These are phyloP conservation scores for Ceratoteleas bidentatus DNA, from an alignment of 1,140 invertebrate species.

Conservation along the genomic window DNA sequence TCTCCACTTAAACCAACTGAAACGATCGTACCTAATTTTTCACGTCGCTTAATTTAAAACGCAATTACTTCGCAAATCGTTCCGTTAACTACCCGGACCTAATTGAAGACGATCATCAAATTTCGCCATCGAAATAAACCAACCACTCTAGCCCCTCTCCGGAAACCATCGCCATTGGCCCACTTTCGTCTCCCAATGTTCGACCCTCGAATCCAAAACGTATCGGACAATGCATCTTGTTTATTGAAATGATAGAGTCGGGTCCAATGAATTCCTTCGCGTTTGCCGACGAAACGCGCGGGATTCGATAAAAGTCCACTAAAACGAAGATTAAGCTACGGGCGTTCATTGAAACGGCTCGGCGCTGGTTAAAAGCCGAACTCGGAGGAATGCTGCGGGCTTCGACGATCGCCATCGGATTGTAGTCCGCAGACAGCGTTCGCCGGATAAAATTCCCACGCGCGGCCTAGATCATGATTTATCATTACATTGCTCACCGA, in stretches of 20 bases:
- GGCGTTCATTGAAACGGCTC: constrained; percentile 49
- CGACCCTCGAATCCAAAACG: background rate
- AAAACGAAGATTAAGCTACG: constrained; percentile 61
- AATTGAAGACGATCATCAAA: too few species aligned
- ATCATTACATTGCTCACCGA: constrained; percentile 36
- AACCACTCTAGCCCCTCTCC: too few species aligned
- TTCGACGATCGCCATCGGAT: constrained; percentile 35
- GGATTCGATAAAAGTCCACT: constrained; percentile 53
- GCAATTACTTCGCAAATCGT: too few species aligned
- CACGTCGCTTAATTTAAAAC: too few species aligned
- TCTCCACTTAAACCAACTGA: too few species aligned
- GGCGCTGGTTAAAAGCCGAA: constrained; percentile 53
- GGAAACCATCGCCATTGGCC: too few species aligned
- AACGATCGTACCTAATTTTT: too few species aligned
- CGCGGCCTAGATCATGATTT: constrained; percentile 50
- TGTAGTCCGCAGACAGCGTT: constrained; percentile 37
- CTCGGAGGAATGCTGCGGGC: constrained; percentile 44
- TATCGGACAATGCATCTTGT: constrained; percentile 8
- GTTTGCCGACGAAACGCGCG: constrained; percentile 21
- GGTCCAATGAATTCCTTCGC: constrained; percentile 39
- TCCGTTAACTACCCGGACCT: too few species aligned
- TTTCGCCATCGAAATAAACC: too few species aligned
- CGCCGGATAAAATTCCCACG: constrained; percentile 41
- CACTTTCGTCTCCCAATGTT: background rate
- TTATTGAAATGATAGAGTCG: constrained; percentile 48